phyloP scores from a whole-genome alignment of 2,797 vertebrate species.

The Channa striata region DNA sequence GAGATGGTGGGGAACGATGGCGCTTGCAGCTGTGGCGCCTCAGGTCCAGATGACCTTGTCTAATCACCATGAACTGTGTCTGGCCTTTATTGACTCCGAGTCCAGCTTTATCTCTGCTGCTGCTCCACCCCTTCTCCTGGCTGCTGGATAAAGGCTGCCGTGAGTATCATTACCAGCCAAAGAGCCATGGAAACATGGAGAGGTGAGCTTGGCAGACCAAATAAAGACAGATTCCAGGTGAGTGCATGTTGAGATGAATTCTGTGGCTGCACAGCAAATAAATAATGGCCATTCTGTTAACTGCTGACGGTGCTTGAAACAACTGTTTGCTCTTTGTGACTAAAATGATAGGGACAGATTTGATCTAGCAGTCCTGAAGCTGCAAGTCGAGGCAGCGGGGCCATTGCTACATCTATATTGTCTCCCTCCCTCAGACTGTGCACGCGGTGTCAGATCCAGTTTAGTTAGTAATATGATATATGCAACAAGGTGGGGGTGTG shows the following conservation, averaged over 20 bases:
- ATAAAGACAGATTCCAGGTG: conserved; percentile 74
- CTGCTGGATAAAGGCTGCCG: conserved; percentile 52
- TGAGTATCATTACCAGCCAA: conserved; percentile 56
- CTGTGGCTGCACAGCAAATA: conserved; percentile 61
- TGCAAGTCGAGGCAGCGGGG: conserved; percentile 38
- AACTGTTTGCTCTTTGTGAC: conserved; percentile 72
- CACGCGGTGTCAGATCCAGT: conserved; percentile 46
- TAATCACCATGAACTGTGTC: too few species aligned
- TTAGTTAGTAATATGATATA: conserved; percentile 46
- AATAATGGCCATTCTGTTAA: conserved; percentile 67
- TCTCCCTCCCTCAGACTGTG: conserved; percentile 32
- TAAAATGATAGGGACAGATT: conserved; percentile 68
- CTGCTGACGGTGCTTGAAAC: conserved; percentile 76
- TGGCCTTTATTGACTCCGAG: too few species aligned
- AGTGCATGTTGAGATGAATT: conserved; percentile 58
- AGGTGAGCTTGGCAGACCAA: conserved; percentile 55
- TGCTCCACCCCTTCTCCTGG: conserved; percentile 42
- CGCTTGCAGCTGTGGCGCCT: conserved; percentile 27
- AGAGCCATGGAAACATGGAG: conserved; percentile 44
- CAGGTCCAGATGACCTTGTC: too few species aligned
- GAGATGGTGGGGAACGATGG: conserved; percentile 40
- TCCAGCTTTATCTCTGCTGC: too few species aligned
- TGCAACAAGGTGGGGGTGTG: conserved; percentile 40
- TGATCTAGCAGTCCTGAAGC: conserved; percentile 59
- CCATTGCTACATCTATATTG: conserved; percentile 43